Evolutionary conservation across 2,888 invertebrate species (phyloP).

Genomic region (Diabrotica balteata): DNA sequence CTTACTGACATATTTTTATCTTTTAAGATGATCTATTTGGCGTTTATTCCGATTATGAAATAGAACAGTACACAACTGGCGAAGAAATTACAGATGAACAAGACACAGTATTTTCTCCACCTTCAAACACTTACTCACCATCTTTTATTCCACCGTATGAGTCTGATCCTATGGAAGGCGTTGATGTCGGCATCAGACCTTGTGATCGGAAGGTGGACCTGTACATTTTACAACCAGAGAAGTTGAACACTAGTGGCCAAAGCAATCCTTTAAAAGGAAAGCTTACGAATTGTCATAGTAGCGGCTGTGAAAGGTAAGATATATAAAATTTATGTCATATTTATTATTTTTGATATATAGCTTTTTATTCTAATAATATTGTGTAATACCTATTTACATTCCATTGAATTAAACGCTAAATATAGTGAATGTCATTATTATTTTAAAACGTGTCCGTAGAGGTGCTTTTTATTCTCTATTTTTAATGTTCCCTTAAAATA

Average conservation of each 20-base stretch:
- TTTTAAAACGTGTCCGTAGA: too few relatives aligned
- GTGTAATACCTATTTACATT: too few relatives aligned
- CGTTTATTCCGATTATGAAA: conserved; percentile 43
- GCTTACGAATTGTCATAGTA: conserved; percentile 85
- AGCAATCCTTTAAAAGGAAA: conserved; percentile 89
- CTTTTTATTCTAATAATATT: too few relatives aligned
- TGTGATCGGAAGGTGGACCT: conserved; percentile 90
- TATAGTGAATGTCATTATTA: too few relatives aligned
- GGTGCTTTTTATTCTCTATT: too few relatives aligned
- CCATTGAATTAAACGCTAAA: too few relatives aligned
- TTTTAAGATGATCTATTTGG: conserved; percentile 38
- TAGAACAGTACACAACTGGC: conserved; percentile 43
- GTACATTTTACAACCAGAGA: conserved; percentile 82
- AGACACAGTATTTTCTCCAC: conserved; percentile 55
- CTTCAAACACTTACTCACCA: conserved; percentile 60
- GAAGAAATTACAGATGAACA: conserved; percentile 53
- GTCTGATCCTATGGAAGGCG: conserved; percentile 58
- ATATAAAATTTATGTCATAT: too few relatives aligned
- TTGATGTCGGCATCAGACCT: conserved; percentile 67
- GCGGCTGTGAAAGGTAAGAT: conserved; percentile 81
- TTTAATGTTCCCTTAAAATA: too few relatives aligned
- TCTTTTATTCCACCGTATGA: conserved; percentile 57
- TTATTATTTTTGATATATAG: too few relatives aligned
- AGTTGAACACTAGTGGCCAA: conserved; percentile 77
- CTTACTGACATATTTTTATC: neutral